A percentile compares a stretch with the other conserved stretches of the same genome.
phyloP scores from a whole-genome alignment of 2,113 vertebrate genomes.

The Scomber colias region DNA sequence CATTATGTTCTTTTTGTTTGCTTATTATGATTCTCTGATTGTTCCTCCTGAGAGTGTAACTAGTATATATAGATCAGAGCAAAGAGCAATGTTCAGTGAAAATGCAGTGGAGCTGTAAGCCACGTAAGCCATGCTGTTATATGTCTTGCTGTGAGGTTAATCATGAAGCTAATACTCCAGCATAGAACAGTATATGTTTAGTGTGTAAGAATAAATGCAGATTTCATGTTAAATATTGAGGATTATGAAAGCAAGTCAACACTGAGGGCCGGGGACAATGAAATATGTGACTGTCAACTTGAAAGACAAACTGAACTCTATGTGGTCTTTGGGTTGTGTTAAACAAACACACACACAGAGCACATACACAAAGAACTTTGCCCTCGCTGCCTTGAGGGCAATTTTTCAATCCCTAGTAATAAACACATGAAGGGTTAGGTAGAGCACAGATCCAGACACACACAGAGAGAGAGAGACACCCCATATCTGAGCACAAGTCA shows the following conservation, averaged over 20 bases:
- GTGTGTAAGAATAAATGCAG: neutral
- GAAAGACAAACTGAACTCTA: neutral
- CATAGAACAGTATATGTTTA: neutral
- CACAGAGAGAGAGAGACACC: slow-evolving; percentile 23
- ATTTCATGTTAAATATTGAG: neutral
- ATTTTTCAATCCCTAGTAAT: neutral
- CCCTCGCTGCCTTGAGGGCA: neutral
- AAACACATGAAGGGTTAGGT: slow-evolving; percentile 27
- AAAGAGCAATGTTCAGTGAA: slow-evolving; percentile 56
- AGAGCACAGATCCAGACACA: slow-evolving; percentile 31
- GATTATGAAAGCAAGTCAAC: slow-evolving; percentile 8
- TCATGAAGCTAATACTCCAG: slow-evolving; percentile 36
- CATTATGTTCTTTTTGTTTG: slow-evolving; percentile 6
- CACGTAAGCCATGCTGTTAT: slow-evolving; percentile 3
- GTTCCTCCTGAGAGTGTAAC: slow-evolving; percentile 21
- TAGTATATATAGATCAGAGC: slow-evolving; percentile 38
- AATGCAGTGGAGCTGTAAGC: slow-evolving; percentile 12
- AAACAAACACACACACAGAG: slow-evolving; percentile 17
- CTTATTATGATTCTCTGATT: slow-evolving; percentile 18
- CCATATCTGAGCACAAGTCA: slow-evolving; percentile 44
- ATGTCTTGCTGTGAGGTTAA: slow-evolving; percentile 42
- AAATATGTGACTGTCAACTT: too few relatives aligned
- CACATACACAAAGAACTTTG: neutral
- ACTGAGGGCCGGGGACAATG: neutral
- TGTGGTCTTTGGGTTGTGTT: neutral